Base-by-base conservation (phyloP, 2,888 invertebrate genomes). In the Cataglyphis rosenhaueri region DNA sequence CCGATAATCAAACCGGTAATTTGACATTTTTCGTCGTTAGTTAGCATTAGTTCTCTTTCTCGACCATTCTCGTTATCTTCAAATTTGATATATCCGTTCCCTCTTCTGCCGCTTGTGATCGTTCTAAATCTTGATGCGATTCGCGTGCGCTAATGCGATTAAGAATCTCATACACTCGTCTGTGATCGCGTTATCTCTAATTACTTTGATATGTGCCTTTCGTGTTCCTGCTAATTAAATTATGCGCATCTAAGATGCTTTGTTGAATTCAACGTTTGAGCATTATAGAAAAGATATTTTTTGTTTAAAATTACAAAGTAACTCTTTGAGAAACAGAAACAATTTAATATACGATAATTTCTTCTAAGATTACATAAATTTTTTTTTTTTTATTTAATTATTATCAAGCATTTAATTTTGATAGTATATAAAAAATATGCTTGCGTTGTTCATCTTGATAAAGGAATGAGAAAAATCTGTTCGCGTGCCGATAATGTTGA, bases 31-130 rank as follows among this genome's bases (percentile, higher is more conserved):
- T 78, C 76, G 83, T 78, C 76, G 84, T 76, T 83, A 82, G 48
- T 70, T 25, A n/a, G 0, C 32, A n/a, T 74, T 71, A 21, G n/a
- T 29, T 9, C 29, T 21, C 29, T 48, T 38, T 68, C 62, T 75
- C 84, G 65, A 76, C 61, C 57, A 76, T 76, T 84, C 86, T 88
- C 81, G 89, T 88, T 87, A 89, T 62, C 75, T 55, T n/a, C 57
- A 84, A 85, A 82, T 88, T 81, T 85, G 82, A 88, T 85, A 81
- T 71, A 83, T 52, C 52, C 83, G 76, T 65, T 35, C 8, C 29
- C 61, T 79, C 81, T 83, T 81, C 73, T 21, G 35, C 68, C 44
- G 64, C 32, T 59, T 48, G 65, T 44, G 73, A 71, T 71, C 59
- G 78, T 79, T 9, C 59, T 35, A 79, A 71, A 71, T 79, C 78